A percentile compares a stretch with the other conserved stretches of the same genome.
These are phyloP conservation scores for Malacoraja senta DNA, from an alignment of 2,797 vertebrate species.

Conservation along the genomic window DNA sequence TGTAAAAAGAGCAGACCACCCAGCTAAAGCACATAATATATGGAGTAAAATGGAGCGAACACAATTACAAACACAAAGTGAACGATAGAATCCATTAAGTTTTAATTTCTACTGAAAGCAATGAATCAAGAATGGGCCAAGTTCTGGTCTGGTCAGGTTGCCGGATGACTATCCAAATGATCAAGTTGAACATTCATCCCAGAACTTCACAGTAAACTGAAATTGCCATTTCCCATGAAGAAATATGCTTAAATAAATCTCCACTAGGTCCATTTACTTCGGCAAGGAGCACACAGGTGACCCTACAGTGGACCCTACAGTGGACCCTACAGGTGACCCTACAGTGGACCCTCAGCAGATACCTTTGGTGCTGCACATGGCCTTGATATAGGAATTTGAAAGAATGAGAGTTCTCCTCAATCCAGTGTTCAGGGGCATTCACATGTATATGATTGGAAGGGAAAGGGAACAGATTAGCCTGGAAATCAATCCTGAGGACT, in stretches of 20 bases:
- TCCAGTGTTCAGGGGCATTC: no score
- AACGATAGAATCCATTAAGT: background rate
- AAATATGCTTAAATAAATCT: background rate
- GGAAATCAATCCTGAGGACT: no score
- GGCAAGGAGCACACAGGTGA: background rate
- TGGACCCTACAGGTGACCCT: background rate
- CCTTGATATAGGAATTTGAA: no score
- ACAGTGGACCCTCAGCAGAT: background rate
- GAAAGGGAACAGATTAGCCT: no score
- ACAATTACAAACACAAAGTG: background rate
- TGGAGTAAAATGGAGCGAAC: background rate
- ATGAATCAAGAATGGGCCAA: background rate
- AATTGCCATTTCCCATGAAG: background rate
- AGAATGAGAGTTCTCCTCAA: no score
- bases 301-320: background rate
- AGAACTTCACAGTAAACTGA: background rate
- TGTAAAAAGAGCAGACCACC: conserved; percentile 32
- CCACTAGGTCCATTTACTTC: background rate
- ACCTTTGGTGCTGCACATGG: no score
- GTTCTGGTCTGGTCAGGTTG: background rate
- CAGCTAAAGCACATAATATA: conserved; percentile 10
- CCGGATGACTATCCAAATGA: background rate
- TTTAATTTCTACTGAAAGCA: background rate
- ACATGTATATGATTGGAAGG: no score
- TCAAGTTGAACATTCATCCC: background rate